Conservation (phyloP, 30 jellyfish, hydroid and myxozoan genomes). For the Catostylus mosaicus region DNA sequence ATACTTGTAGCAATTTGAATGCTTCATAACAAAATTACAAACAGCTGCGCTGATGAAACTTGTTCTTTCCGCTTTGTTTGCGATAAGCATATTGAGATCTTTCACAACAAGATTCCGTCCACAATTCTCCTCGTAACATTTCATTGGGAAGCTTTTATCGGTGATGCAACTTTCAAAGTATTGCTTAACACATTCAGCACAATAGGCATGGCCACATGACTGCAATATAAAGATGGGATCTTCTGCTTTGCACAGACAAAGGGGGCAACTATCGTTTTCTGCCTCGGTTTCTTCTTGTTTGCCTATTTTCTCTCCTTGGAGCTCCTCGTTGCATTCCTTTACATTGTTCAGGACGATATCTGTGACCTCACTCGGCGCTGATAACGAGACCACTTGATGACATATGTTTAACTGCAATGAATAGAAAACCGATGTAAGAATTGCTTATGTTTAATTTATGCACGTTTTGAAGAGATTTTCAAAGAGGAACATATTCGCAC, state of each 20-base stretch:
- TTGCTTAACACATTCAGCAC: constrained; percentile 19
- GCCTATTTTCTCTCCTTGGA: neutral
- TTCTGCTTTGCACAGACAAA: constrained; percentile 36
- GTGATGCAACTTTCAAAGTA: constrained; percentile 10
- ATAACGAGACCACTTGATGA: neutral
- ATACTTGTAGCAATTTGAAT: constrained; percentile 24
- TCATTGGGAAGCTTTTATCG: constrained; percentile 24
- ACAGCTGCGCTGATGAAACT: constrained; percentile 12
- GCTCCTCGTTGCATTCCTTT: neutral
- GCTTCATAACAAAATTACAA: constrained; percentile 19
- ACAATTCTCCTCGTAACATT: constrained; percentile 29
- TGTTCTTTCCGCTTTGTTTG: neutral
- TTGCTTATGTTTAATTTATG: too few species aligned
- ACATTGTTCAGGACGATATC: neutral
- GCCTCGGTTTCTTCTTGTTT: neutral
- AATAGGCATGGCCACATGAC: constrained; percentile 52
- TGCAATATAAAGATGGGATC: neutral
- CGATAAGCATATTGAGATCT: constrained; percentile 2
- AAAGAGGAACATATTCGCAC: too few species aligned
- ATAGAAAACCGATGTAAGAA: too few species aligned
- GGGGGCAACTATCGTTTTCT: neutral
- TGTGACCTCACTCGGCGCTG: neutral
- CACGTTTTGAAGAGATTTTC: too few species aligned
- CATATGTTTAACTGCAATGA: constrained; percentile 17
- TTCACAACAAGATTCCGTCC: constrained; percentile 14